A percentile compares a stretch with the other conserved stretches of the same genome.
Evolutionary conservation across 2,797 vertebrate species (phyloP).

Genomic region (Mus caroli): DNA sequence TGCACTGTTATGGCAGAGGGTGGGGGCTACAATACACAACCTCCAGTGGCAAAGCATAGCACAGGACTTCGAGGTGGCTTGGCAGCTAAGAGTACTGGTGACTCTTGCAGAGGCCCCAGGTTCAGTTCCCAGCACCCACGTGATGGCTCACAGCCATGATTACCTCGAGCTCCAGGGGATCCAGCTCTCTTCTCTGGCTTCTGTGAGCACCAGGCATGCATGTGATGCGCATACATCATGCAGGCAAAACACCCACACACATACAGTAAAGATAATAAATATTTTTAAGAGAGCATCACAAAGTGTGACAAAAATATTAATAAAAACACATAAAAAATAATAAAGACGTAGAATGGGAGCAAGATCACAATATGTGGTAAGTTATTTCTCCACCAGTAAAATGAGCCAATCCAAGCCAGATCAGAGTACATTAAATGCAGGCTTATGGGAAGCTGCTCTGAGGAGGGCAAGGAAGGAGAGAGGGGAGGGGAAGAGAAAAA

Average conservation of each 20-base stretch:
- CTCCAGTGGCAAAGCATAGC: not conserved
- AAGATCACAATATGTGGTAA: not conserved
- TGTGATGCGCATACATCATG: too few relatives aligned
- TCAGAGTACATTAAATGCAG: not conserved
- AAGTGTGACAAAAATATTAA: not conserved
- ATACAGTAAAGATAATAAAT: not conserved
- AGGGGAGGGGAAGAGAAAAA: not conserved
- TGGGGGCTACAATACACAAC: not conserved
- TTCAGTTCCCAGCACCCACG: not conserved
- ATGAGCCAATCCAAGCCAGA: not conserved
- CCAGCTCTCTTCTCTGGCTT: not conserved
- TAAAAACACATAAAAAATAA: not conserved
- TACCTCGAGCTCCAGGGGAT: not conserved
- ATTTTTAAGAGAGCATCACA: not conserved
- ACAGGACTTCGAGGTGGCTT: not conserved
- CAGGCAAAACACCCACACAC: not conserved
- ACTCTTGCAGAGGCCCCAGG: not conserved
- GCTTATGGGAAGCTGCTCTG: not conserved
- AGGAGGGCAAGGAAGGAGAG: not conserved
- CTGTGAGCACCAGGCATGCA: not conserved
- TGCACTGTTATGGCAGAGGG: not conserved
- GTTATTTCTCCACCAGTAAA: not conserved
- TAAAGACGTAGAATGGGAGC: not conserved
- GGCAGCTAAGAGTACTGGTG: not conserved
- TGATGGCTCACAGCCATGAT: not conserved